Base-by-base conservation (phyloP, 2,888 invertebrate genomes). In the Timema podura region DNA sequence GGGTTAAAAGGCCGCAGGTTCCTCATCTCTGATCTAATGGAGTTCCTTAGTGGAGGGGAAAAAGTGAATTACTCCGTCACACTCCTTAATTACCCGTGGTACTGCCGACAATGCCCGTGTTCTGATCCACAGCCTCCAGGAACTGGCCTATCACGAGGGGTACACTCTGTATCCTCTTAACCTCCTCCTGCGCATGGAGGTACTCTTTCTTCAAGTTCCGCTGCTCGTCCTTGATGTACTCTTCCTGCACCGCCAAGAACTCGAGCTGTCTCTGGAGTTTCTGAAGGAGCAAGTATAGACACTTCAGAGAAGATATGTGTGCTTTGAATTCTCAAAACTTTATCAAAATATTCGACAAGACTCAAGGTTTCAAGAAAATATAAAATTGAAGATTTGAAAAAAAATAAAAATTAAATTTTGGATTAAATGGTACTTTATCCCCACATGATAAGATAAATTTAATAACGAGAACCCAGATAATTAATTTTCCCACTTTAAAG, bases 171-270 rank as follows among this genome's bases (percentile, higher is more conserved):
- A 99, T 99, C 61, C 98, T 89, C 81, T 99, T 99, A 0, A 99
- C 98, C 84, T 96, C 94, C 79, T 95, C 94, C 79, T 99, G 98
- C 0, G 99, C 99, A 82, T 99, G 99, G 2, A 99, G 85, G 82
- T 98, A 97, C 81, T 99, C 99, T 78, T 99, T 99, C 81, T 98
- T 98, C 69, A 99, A 84, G 82, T 99, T 99, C 70, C 98, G 89
- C 80, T 98, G 98, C 83, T 99, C 99, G 87, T 98, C 97, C 83
- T 99, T 99, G 69, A 99, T 98, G 80, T 99, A 99, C 78, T 98
- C 98, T 80, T 99, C 99, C 85, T 99, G 98, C 0, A 99, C 98
- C 81, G 97, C 95, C 10, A 99, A 84, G 81, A 98, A 99, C 81
- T 99, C 98, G 45, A 99, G 82, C 84, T 97, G 96, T 75, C 95